These are phyloP conservation scores for Alviniconcha strummeri DNA, from an alignment of 2,888 invertebrate genomes.

Conservation along the genomic window DNA sequence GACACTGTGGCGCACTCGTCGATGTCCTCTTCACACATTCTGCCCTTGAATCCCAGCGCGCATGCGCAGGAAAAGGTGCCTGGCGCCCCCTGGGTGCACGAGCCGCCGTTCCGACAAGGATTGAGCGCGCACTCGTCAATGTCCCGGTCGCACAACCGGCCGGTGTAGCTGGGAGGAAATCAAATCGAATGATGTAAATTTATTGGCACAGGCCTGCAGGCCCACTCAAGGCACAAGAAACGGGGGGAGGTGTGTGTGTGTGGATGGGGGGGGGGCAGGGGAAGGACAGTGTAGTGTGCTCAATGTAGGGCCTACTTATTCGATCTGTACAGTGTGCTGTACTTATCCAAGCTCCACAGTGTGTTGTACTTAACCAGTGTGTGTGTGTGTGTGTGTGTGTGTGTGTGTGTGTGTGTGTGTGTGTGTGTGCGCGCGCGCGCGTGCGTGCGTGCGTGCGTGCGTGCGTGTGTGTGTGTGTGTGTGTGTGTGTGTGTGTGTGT, in stretches of 20 bases:
- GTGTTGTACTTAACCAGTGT: too few species aligned
- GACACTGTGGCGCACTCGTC: slow-evolving; percentile 45
- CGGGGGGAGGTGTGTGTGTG: too few species aligned
- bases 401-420: too few species aligned
- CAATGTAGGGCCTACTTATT: too few species aligned
- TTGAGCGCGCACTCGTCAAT: slow-evolving; percentile 78
- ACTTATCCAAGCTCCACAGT: too few species aligned
- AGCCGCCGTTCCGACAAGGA: slow-evolving; percentile 44
- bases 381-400: too few species aligned
- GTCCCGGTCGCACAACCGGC: slow-evolving; percentile 75
- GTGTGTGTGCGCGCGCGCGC: too few species aligned
- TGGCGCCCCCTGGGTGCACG: slow-evolving; percentile 37
- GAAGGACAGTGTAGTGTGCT: too few species aligned
- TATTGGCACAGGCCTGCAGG: neutral
- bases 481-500: too few species aligned
- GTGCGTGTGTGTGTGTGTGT: too few species aligned
- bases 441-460: too few species aligned
- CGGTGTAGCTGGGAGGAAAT: slow-evolving; percentile 29
- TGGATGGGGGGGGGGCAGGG: neutral
- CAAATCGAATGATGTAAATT: neutral
- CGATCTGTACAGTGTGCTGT: too few species aligned
- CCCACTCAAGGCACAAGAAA: neutral
- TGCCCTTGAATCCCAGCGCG: slow-evolving; percentile 40
- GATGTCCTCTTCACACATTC: slow-evolving; percentile 42
- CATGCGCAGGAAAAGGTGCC: slow-evolving; percentile 45